Conservation (phyloP, 2,113 vertebrate genomes). For the Procavia capensis region DNA sequence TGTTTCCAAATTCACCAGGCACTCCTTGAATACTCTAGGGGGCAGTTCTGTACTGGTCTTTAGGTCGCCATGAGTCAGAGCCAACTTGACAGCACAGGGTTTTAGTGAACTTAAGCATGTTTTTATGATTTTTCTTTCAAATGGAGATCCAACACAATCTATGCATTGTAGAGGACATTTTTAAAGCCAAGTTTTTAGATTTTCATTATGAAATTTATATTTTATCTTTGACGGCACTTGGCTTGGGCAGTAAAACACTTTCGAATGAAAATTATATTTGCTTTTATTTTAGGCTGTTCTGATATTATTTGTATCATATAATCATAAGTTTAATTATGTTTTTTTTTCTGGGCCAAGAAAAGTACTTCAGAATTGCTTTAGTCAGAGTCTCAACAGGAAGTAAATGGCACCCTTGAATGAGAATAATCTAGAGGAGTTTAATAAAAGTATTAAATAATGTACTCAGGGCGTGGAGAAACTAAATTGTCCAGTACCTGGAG, state of each 20-base stretch:
- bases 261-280: neutral
- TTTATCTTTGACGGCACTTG: too few species aligned
- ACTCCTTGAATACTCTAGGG: too few species aligned
- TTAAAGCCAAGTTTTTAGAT: neutral
- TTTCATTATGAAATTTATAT: neutral
- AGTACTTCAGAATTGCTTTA: constrained; percentile 42
- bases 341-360: neutral
- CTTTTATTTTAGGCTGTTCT: constrained; percentile 3
- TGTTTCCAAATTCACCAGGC: neutral
- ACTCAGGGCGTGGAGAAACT: neutral
- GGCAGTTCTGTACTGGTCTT: too few species aligned
- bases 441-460: constrained; percentile 4
- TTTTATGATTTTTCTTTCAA: constrained; percentile 30
- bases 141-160: neutral
- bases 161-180: neutral
- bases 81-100: too few species aligned
- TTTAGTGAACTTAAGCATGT: too few species aligned
- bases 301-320: neutral
- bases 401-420: neutral
- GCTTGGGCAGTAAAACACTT: constrained; percentile 23
- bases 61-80: too few species aligned
- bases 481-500: neutral
- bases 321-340: neutral
- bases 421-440: constrained; percentile 30
- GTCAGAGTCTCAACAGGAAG: neutral